A percentile compares a stretch with the other conserved stretches of the same genome.
Evolutionary conservation across 2,888 invertebrate species (phyloP).

Genomic region (Parnassius glacialis): DNA sequence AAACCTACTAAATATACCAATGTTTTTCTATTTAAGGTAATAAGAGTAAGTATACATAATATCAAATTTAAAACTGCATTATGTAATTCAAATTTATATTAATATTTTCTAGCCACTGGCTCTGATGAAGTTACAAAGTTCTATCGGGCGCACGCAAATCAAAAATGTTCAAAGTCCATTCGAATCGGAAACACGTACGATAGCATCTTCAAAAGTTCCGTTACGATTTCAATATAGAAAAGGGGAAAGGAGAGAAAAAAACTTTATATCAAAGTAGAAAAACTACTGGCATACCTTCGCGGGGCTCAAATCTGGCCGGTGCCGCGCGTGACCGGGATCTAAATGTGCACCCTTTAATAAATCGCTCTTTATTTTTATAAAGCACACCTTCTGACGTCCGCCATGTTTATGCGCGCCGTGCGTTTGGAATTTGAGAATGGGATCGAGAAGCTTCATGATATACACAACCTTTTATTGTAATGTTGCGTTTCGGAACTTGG

Average conservation of each 20-base stretch:
- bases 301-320: slow-evolving; percentile 66
- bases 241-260: slow-evolving; percentile 45
- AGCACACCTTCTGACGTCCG: slow-evolving; percentile 68
- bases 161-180: slow-evolving; percentile 33
- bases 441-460: slow-evolving; percentile 33
- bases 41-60: too few species aligned
- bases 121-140: slow-evolving; percentile 17
- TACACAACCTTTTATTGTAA: slow-evolving; percentile 34
- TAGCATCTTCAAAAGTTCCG: slow-evolving; percentile 44
- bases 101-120: background rate
- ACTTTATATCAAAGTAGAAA: slow-evolving; percentile 65
- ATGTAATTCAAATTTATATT: too few species aligned
- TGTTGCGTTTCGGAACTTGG: slow-evolving; percentile 9
- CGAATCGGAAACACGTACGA: slow-evolving; percentile 26
- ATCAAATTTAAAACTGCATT: background rate
- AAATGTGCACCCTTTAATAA: slow-evolving; percentile 66
- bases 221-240: slow-evolving; percentile 68
- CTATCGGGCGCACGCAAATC: slow-evolving; percentile 27
- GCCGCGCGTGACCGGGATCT: slow-evolving; percentile 58
- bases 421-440: slow-evolving; percentile 60
- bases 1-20: background rate
- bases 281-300: slow-evolving; percentile 51
- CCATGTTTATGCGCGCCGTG: slow-evolving; percentile 67
- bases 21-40: too few species aligned
- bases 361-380: slow-evolving; percentile 73